Evolutionary conservation across 1,140 invertebrate species (phyloP).

Genomic region (Ips nitidus): DNA sequence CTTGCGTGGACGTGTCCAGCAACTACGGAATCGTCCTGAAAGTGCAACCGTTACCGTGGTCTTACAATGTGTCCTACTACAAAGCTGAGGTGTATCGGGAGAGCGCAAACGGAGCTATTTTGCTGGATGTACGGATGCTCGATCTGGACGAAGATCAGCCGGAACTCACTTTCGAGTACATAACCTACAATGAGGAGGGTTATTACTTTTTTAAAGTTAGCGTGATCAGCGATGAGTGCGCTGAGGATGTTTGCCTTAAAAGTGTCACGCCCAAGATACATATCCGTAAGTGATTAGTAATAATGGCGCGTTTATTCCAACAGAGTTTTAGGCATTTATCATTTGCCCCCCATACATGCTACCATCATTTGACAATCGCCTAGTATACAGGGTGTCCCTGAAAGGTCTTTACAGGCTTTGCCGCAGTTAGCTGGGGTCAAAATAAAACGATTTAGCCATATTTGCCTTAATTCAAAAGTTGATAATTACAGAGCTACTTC

Average conservation of each 20-base stretch:
- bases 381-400: no score
- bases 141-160: neutral
- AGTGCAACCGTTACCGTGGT: slow-evolving; percentile 33
- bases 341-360: no score
- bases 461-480: no score
- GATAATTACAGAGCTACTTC: no score
- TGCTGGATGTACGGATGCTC: slow-evolving; percentile 39
- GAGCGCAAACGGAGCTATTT: slow-evolving; percentile 28
- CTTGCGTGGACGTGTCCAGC: slow-evolving; percentile 22
- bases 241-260: slow-evolving; percentile 38
- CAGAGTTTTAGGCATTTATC: neutral
- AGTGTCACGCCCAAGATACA: slow-evolving; percentile 36
- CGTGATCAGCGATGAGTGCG: slow-evolving; percentile 32
- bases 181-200: slow-evolving; percentile 42
- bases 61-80: slow-evolving; percentile 37
- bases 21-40: slow-evolving; percentile 31
- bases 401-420: no score
- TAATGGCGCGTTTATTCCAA: no score
- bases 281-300: slow-evolving; percentile 36
- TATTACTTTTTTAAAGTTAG: slow-evolving; percentile 41
- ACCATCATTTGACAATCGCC: no score
- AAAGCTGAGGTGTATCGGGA: slow-evolving; percentile 40
- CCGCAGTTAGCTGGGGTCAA: no score
- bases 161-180: slow-evolving; percentile 31
- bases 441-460: no score